Evolutionary conservation across 2,797 vertebrate genomes (phyloP).

Genomic region (Girardinus metallicus): DNA sequence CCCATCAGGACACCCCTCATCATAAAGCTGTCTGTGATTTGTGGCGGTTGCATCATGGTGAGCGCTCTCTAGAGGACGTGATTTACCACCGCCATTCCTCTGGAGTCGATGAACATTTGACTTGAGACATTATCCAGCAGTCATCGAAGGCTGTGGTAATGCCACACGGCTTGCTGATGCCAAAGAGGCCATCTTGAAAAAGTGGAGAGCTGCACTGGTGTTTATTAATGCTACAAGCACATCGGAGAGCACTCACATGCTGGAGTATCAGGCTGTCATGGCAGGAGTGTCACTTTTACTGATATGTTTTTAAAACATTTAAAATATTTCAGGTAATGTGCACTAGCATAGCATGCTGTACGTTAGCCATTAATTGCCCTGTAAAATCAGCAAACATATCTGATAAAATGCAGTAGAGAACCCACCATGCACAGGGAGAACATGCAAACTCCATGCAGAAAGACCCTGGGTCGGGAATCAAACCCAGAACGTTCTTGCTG

Average conservation of each 20-base stretch:
- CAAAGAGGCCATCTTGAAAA: not conserved
- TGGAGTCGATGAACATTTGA: constrained; percentile 6
- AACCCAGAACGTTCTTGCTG: too few relatives aligned
- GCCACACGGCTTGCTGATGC: not conserved
- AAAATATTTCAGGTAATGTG: too few relatives aligned
- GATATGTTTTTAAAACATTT: not conserved
- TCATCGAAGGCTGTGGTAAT: not conserved
- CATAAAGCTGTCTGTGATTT: constrained; percentile 48
- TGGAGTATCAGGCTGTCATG: not conserved
- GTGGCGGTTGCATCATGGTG: not conserved
- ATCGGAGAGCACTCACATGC: not conserved
- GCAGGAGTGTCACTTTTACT: not conserved
- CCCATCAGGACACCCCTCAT: constrained; percentile 1
- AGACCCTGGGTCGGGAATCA: too few relatives aligned
- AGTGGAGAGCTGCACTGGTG: too few relatives aligned
- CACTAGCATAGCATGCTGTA: not conserved
- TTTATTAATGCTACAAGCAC: not conserved
- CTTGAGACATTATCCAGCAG: not conserved
- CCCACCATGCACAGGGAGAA: too few relatives aligned
- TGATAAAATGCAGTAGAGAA: not conserved
- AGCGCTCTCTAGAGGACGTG: not conserved
- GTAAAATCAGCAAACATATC: not conserved
- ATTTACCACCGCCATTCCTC: constrained; percentile 12
- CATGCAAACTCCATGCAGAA: too few relatives aligned
- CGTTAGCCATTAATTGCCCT: too few relatives aligned